Evolutionary conservation across 2,888 invertebrate species (phyloP).

Genomic region (Eremobia ochroleuca): DNA sequence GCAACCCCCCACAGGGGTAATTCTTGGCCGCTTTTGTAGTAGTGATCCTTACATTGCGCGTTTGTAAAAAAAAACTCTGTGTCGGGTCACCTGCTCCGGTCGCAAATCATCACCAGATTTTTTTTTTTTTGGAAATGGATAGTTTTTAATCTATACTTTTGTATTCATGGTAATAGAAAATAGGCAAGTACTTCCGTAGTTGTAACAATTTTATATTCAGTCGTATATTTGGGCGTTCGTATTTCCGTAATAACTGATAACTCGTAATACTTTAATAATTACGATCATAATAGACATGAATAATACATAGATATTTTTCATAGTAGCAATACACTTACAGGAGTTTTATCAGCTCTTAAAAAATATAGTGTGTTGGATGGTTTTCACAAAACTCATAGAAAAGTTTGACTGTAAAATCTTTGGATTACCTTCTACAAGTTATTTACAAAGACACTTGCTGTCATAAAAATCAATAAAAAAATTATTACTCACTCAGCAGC

Average conservation of each 20-base stretch:
- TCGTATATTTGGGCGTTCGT: background rate
- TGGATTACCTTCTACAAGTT: background rate
- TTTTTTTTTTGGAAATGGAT: no score
- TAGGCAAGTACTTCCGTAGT: background rate
- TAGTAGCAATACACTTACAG: no score
- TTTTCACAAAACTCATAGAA: background rate
- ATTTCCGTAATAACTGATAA: no score
- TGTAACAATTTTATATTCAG: background rate
- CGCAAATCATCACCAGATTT: no score
- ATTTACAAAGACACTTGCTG: no score
- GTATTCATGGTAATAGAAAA: background rate
- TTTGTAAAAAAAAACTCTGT: no score
- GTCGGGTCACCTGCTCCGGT: no score
- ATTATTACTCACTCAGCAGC: slow-evolving; percentile 92
- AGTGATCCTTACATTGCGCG: no score
- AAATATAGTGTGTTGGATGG: no score
- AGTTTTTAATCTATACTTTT: background rate
- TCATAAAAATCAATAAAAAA: background rate
- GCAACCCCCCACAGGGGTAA: background rate
- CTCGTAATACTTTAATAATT: background rate
- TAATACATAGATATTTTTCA: no score
- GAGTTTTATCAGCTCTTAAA: no score
- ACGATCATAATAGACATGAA: background rate
- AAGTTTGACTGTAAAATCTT: background rate
- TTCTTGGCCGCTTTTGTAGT: background rate